Conservation (phyloP, 2,888 invertebrate genomes). For the Acrocyrtus sp. region DNA sequence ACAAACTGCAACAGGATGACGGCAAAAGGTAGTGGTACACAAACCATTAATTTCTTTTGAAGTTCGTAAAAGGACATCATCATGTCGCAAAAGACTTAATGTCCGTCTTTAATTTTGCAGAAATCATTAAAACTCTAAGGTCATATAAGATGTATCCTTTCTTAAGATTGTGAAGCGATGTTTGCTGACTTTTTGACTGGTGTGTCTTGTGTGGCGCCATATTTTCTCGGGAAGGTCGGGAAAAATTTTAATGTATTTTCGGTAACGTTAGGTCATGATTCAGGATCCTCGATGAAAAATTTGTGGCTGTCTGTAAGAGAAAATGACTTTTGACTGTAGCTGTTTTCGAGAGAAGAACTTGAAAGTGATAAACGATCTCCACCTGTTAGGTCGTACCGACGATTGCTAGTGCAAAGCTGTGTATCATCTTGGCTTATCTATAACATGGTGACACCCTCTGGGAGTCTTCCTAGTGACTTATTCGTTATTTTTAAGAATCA, state of each 20-base stretch:
- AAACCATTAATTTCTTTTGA: background rate
- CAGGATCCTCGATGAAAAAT: background rate
- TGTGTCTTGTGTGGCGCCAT: slow-evolving; percentile 7
- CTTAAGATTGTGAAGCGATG: background rate
- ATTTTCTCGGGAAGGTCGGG: background rate
- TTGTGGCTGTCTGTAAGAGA: background rate
- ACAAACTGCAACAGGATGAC: background rate
- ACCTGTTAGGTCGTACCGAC: background rate
- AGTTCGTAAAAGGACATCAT: background rate
- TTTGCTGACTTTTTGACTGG: background rate
- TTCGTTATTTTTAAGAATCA: too few species aligned
- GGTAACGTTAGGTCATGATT: slow-evolving; percentile 34
- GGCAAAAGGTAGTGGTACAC: background rate
- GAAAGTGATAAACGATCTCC: background rate
- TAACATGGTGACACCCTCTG: background rate
- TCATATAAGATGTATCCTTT: too few species aligned
- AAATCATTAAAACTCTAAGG: background rate
- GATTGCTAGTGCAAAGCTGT: background rate
- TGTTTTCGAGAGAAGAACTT: background rate
- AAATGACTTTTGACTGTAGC: background rate
- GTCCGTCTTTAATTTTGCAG: background rate
- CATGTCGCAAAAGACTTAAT: background rate
- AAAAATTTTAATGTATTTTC: slow-evolving; percentile 14
- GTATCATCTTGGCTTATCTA: background rate
- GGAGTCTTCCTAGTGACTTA: background rate